phyloP scores from a whole-genome alignment of 2,888 invertebrate genomes.

The Diadegma fenestrale region DNA sequence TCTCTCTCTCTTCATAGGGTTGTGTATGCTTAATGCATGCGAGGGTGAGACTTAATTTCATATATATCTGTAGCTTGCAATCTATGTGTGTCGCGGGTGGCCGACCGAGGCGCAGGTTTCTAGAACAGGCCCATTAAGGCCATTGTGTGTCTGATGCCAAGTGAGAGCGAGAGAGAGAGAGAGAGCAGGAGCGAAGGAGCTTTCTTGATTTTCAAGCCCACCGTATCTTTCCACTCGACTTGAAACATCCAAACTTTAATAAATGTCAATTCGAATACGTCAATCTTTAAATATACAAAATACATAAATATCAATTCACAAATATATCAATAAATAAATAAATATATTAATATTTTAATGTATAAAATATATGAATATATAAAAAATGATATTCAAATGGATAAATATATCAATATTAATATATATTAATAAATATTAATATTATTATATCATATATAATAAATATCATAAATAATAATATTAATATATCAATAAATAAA shows the following conservation, averaged over 20 bases:
- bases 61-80: constrained; percentile 58
- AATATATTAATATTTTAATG: too few species aligned
- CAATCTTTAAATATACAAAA: not conserved
- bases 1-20: constrained; percentile 2
- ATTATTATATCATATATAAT: too few species aligned
- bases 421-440: too few species aligned
- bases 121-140: constrained; percentile 69
- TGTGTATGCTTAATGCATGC: constrained; percentile 35
- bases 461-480: too few species aligned
- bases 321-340: too few species aligned
- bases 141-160: constrained; percentile 58
- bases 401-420: too few species aligned
- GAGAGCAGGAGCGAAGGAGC: not conserved
- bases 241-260: too few species aligned
- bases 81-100: constrained; percentile 61
- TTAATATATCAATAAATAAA: too few species aligned
- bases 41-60: constrained; percentile 37
- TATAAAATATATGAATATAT: too few species aligned
- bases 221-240: not conserved
- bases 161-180: not conserved
- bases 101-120: constrained; percentile 60
- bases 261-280: not conserved
- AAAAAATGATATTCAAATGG: too few species aligned
- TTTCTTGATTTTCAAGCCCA: constrained; percentile 38
- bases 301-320: not conserved